These are phyloP conservation scores for Pantherophis vulpinus DNA, from an alignment of 2,797 vertebrate species.

Conservation along the genomic window DNA sequence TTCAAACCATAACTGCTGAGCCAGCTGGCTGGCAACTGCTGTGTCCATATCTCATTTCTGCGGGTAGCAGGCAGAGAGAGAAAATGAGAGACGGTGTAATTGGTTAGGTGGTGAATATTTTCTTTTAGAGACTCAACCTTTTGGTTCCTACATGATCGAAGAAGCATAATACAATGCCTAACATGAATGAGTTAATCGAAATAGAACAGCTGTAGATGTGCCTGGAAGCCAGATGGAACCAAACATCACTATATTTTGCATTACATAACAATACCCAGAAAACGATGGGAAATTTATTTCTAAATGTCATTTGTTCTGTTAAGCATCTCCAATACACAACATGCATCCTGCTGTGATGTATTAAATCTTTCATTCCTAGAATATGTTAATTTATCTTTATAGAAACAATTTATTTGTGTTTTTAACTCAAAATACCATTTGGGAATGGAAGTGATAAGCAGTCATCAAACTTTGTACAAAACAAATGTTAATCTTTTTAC, in stretches of 20 bases:
- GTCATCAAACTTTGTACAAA: background rate
- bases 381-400: background rate
- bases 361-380: background rate
- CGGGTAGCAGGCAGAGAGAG: background rate
- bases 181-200: constrained; percentile 6
- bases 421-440: background rate
- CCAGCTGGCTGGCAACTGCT: constrained; percentile 22
- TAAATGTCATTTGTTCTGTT: background rate
- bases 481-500: background rate
- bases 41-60: constrained; percentile 28
- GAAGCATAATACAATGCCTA: constrained; percentile 12
- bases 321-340: background rate
- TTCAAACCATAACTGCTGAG: constrained; percentile 7
- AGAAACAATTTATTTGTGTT: background rate
- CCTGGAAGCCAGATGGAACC: background rate
- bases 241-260: background rate
- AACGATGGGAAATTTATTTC: background rate
- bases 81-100: background rate
- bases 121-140: background rate
- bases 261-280: background rate
- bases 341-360: background rate
- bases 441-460: background rate
- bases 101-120: background rate
- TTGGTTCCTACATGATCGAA: constrained; percentile 16
- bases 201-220: background rate